These are phyloP conservation scores for Pterocles burchelli DNA, from an alignment of 2,113 vertebrate species.

Conservation along the genomic window DNA sequence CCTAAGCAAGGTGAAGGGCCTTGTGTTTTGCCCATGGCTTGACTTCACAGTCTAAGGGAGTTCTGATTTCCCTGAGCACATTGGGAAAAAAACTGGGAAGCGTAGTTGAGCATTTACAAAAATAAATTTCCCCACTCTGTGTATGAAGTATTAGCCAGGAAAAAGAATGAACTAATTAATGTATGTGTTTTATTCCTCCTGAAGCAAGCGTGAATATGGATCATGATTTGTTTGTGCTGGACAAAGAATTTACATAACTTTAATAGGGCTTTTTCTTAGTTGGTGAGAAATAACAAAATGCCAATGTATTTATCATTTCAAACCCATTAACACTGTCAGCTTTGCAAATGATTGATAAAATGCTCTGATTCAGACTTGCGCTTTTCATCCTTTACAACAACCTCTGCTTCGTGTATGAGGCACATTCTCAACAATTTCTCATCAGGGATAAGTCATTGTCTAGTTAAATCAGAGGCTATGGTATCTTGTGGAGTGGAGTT, in stretches of 20 bases:
- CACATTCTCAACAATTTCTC: neutral
- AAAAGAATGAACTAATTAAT: neutral
- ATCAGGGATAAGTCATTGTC: slow-evolving; percentile 6
- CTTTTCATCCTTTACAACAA: neutral
- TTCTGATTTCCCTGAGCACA: neutral
- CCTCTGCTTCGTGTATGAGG: neutral
- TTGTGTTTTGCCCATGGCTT: neutral
- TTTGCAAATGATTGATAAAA: slow-evolving; percentile 16
- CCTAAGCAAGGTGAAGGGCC: neutral
- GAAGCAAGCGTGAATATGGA: neutral
- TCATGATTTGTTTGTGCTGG: slow-evolving; percentile 12
- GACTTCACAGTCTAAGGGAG: neutral
- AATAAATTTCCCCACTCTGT: neutral
- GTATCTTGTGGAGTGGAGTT: neutral
- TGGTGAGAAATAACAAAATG: slow-evolving; percentile 9
- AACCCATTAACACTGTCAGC: neutral
- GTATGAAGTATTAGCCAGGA: neutral
- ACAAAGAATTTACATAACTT: neutral
- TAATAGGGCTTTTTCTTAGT: slow-evolving; percentile 35
- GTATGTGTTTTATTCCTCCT: neutral
- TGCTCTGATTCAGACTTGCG: neutral
- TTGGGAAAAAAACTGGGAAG: neutral
- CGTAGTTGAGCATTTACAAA: neutral
- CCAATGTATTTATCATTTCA: neutral
- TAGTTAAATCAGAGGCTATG: slow-evolving; percentile 11